These are phyloP conservation scores for Lophura nycthemera DNA, from an alignment of 2,113 vertebrate genomes.

Conservation along the genomic window DNA sequence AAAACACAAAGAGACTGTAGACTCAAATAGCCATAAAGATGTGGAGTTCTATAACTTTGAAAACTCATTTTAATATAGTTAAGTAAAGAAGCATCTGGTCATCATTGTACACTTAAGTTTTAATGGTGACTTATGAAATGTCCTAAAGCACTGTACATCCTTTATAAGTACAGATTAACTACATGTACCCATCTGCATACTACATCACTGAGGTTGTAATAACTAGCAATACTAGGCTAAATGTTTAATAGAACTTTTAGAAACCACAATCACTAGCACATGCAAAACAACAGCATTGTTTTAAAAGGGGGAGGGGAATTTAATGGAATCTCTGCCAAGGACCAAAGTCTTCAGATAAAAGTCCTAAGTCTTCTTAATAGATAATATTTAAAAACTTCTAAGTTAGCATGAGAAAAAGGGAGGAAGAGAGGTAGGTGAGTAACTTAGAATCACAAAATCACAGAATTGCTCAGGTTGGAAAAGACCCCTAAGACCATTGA, in stretches of 20 bases:
- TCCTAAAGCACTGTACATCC: not conserved
- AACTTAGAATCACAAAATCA: not conserved
- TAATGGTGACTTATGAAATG: not conserved
- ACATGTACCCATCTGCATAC: not conserved
- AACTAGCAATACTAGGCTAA: not conserved
- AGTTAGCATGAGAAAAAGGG: not conserved
- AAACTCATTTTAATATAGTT: not conserved
- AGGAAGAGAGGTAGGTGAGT: not conserved
- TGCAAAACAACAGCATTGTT: not conserved
- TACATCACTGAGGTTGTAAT: not conserved
- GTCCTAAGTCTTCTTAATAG: not conserved
- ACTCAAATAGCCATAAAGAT: not conserved
- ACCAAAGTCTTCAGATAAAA: not conserved
- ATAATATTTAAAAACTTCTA: not conserved
- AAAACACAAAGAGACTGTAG: not conserved
- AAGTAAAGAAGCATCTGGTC: not conserved
- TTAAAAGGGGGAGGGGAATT: not conserved
- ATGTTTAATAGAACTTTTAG: not conserved
- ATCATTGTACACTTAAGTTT: not conserved
- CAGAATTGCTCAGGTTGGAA: no score
- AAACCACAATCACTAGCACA: not conserved
- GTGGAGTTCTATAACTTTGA: not conserved
- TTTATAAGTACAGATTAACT: not conserved
- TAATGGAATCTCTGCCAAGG: not conserved
- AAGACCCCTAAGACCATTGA: no score